Evolutionary conservation across 2,888 invertebrate genomes (phyloP).

Genomic region (Conchocele bisecta): DNA sequence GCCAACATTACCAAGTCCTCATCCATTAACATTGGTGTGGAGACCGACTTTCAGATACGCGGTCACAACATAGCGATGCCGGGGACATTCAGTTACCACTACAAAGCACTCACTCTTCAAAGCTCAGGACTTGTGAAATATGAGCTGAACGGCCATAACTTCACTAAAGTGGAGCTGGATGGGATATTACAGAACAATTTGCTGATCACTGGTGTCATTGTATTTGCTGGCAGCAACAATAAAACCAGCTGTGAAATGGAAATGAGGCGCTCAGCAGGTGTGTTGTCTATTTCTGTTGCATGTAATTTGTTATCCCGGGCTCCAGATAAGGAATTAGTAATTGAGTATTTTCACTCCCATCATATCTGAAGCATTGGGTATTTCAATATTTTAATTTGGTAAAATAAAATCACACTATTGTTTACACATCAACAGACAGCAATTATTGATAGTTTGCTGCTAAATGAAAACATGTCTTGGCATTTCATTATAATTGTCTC

Average conservation of each 20-base stretch:
- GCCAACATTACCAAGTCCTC: slow-evolving; percentile 50
- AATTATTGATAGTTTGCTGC: no score
- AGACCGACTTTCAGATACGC: slow-evolving; percentile 26
- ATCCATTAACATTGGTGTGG: slow-evolving; percentile 33
- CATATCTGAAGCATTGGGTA: no score
- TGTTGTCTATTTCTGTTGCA: not conserved
- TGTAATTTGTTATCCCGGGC: no score
- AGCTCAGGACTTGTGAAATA: slow-evolving; percentile 17
- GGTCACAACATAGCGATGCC: slow-evolving; percentile 21
- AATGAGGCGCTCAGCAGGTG: slow-evolving; percentile 40
- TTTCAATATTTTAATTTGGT: no score
- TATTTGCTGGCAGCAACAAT: slow-evolving; percentile 26
- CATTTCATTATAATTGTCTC: no score
- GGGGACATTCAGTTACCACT: slow-evolving; percentile 35
- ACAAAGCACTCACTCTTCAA: slow-evolving; percentile 35
- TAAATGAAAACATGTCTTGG: no score
- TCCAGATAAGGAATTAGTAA: no score
- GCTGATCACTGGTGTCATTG: slow-evolving; percentile 44
- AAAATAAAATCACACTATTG: no score
- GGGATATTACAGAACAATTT: slow-evolving; percentile 22
- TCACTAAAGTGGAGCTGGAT: slow-evolving; percentile 46
- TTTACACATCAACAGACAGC: no score
- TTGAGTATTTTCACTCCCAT: no score
- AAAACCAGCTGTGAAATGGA: slow-evolving; percentile 23
- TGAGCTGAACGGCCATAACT: slow-evolving; percentile 36